These are phyloP conservation scores for Hymenopus coronatus DNA, from an alignment of 2,888 invertebrate species.

Conservation along the genomic window DNA sequence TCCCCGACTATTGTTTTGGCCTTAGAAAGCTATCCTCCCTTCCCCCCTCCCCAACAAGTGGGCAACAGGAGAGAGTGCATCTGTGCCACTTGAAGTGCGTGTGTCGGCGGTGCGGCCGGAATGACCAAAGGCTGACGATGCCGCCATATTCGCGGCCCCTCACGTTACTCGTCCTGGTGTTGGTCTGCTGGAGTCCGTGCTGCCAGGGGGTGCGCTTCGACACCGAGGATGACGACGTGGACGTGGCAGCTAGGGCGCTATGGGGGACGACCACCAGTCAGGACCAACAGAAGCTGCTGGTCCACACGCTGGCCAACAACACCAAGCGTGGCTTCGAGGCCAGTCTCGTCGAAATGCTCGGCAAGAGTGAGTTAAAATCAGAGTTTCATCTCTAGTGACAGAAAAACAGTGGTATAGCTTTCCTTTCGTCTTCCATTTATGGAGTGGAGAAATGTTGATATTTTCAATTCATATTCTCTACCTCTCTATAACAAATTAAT, in stretches of 20 bases:
- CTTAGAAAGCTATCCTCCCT: not conserved
- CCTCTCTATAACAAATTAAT: no score
- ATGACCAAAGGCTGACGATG: not conserved
- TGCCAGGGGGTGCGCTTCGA: not conserved
- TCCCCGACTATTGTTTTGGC: not conserved
- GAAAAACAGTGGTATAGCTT: no score
- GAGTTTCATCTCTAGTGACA: not conserved
- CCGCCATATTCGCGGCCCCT: not conserved
- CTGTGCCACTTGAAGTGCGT: not conserved
- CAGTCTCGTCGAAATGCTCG: conserved; percentile 29
- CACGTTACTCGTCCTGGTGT: not conserved
- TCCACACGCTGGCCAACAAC: conserved; percentile 26
- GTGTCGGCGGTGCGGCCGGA: not conserved
- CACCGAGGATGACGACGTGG: not conserved
- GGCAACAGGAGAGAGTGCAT: not conserved
- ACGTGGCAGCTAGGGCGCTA: not conserved
- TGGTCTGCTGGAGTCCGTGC: not conserved
- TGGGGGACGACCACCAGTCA: not conserved
- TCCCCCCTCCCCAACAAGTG: not conserved
- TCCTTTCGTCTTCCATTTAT: no score
- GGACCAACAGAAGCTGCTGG: not conserved
- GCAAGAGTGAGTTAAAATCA: conserved; percentile 29
- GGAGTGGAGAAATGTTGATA: not conserved
- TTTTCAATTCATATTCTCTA: no score
- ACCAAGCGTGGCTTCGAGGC: conserved; percentile 29